Conservation (phyloP, 2,113 vertebrate genomes). For the Scolopax mira region DNA sequence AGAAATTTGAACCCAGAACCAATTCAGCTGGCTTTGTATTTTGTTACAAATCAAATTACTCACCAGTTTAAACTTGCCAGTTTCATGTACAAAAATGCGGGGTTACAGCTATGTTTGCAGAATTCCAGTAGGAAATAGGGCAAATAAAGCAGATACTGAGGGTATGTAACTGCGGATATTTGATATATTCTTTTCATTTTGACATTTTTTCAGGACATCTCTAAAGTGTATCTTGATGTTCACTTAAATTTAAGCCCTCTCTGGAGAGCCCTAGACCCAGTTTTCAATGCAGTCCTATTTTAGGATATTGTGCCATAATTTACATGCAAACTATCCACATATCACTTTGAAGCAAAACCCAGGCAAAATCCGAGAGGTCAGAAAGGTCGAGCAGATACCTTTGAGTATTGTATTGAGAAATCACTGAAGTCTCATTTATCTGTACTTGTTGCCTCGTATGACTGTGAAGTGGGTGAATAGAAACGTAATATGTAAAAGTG, state of each 20-base stretch:
- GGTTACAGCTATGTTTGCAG: not conserved
- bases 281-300: constrained; percentile 19
- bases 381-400: not conserved
- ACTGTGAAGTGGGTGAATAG: not conserved
- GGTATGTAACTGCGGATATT: not conserved
- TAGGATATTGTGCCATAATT: not conserved
- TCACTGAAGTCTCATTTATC: not conserved
- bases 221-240: constrained; percentile 29
- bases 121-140: not conserved
- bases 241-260: constrained; percentile 6
- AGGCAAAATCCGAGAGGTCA: constrained; percentile 1
- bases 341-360: constrained; percentile 12
- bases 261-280: not conserved
- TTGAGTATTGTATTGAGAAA: not conserved
- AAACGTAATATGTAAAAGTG: not conserved
- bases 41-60: not conserved
- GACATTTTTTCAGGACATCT: constrained; percentile 13
- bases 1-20: not conserved
- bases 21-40: not conserved
- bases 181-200: not conserved
- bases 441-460: not conserved
- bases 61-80: not conserved
- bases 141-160: not conserved
- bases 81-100: not conserved
- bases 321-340: not conserved